Evolutionary conservation across 1,140 invertebrate genomes (phyloP), one percentile per base, ranked within the genome.

Genomic region (Drosophila equinoxialis): DNA sequence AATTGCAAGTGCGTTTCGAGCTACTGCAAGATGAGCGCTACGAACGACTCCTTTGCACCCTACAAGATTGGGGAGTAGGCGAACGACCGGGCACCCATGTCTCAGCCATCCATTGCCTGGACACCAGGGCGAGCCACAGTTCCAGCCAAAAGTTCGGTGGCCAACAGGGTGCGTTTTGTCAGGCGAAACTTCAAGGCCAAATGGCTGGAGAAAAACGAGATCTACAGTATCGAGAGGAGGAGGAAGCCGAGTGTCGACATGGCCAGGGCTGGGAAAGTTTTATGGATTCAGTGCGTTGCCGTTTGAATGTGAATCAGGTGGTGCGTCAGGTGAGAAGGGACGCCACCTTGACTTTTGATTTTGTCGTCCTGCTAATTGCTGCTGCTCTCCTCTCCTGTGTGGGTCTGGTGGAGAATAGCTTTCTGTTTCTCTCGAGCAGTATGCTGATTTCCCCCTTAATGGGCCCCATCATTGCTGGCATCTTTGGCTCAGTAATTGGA

Each of bases 401-500:
- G 39, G 96, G 96, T 6, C 92, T 97, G 20, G 93, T 96, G 6
- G 96, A 97, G 89, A 95, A 96, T 89, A 96, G 95, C 71, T 94
- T 94, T 30, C 94, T 96, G 4, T 93, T 94, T 68, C 86, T 96
- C 2, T 95, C 96, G 1, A 96, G 96, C 62, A 95, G 95, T 79
- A 96, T 96, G 96, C 92, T 96, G 5, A 95, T 96, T 35, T 96
- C 95, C 0, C 96, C 96, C 1, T 92, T 96, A 6, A 96, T 96
- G 95, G 95, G 95, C 35, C 96, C 96, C 2, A 95, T 96, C 37
- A 94, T 96, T 79, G 96, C 95, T 6, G 94, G 93, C 11, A 95
- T 95, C 0, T 95, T 96, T 78, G 96, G 96, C 2, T 93, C 93
- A 6, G 94, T 95, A 2, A 95, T 96, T 55, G 91, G 93, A 6